Evolutionary conservation across 92 coral and sea anemone species (phyloP).

Genomic region (Zoanthus solanderi): DNA sequence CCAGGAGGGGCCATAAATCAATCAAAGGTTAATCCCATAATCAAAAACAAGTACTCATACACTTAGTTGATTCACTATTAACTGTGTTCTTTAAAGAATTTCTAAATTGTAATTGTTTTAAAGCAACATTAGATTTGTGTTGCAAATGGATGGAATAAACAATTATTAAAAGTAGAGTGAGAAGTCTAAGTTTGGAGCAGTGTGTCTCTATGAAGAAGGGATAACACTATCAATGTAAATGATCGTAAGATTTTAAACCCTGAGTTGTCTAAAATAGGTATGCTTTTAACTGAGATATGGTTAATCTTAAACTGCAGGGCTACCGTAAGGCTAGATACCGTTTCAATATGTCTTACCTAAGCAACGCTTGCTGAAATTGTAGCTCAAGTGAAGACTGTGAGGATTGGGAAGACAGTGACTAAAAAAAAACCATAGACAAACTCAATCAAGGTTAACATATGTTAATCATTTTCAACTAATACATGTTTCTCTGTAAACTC

Average conservation of each 20-base stretch:
- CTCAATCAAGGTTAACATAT: background rate
- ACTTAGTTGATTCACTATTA: too few species aligned
- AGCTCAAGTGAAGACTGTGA: constrained; percentile 88
- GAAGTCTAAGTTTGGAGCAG: background rate
- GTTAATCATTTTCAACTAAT: background rate
- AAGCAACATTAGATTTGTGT: background rate
- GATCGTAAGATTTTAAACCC: background rate
- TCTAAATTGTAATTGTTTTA: too few species aligned
- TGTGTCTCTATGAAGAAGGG: background rate
- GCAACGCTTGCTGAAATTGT: constrained; percentile 42
- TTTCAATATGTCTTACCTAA: constrained; percentile 4
- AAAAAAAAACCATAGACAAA: constrained; percentile 1
- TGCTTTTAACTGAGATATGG: background rate
- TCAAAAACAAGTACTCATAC: too few species aligned
- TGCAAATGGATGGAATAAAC: background rate
- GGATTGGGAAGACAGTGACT: constrained; percentile 96
- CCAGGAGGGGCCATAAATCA: too few species aligned
- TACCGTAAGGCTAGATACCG: background rate
- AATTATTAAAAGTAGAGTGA: background rate
- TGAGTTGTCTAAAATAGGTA: background rate
- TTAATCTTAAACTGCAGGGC: background rate
- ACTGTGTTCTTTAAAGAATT: too few species aligned
- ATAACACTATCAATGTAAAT: background rate
- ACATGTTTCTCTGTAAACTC: background rate
- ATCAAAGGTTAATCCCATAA: too few species aligned